Evolutionary conservation across 2,888 invertebrate species (phyloP).

Genomic region (Platycheirus albimanus): DNA sequence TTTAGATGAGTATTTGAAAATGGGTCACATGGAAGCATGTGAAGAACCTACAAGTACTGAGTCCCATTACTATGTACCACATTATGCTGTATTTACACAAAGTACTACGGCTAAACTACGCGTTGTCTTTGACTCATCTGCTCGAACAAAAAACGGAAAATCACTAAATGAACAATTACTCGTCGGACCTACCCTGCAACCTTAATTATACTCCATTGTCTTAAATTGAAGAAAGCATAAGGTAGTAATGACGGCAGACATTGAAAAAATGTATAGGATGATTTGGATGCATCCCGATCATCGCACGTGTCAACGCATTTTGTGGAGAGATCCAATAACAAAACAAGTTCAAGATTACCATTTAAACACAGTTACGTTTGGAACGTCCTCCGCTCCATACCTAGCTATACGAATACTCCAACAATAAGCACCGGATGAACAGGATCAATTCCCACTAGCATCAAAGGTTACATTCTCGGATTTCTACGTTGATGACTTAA

Average conservation of each 20-base stretch:
- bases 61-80: background rate
- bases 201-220: background rate
- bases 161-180: constrained; percentile 3
- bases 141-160: background rate
- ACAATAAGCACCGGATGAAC: constrained; percentile 9
- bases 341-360: background rate
- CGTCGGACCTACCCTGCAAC: constrained; percentile 8
- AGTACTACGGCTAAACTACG: no score
- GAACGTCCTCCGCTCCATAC: constrained; percentile 7
- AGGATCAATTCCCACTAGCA: constrained; percentile 7
- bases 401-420: constrained; percentile 13
- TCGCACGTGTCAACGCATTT: constrained; percentile 2
- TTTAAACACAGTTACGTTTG: background rate
- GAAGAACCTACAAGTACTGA: background rate
- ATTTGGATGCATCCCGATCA: constrained; percentile 23
- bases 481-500: constrained; percentile 12
- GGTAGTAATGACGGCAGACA: constrained; percentile 26
- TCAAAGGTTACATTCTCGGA: background rate
- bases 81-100: background rate
- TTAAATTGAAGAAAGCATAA: no score
- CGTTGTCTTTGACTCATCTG: background rate
- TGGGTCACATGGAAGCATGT: background rate
- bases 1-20: background rate
- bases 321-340: background rate
- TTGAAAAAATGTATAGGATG: constrained; percentile 29